These are phyloP conservation scores for Drosophila cardini DNA, from an alignment of 1,140 invertebrate species.

Conservation along the genomic window DNA sequence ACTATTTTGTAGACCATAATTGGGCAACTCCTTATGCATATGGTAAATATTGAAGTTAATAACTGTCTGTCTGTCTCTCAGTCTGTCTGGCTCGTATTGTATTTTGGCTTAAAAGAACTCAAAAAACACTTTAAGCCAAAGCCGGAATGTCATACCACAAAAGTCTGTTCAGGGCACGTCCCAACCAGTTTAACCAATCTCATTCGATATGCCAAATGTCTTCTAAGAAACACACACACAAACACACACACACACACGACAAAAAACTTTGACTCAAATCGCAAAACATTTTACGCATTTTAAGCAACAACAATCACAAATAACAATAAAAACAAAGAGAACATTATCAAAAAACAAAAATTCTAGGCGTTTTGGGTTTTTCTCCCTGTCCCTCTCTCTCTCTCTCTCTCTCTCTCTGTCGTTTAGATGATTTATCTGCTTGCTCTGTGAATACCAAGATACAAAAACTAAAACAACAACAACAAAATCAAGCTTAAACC, in stretches of 20 bases:
- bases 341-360: slow-evolving; percentile 59
- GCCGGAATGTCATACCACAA: slow-evolving; percentile 11
- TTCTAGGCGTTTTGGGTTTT: slow-evolving; percentile 57
- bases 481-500: slow-evolving; percentile 37
- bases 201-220: slow-evolving; percentile 43
- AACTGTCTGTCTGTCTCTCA: slow-evolving; percentile 23
- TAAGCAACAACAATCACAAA: slow-evolving; percentile 24
- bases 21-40: slow-evolving; percentile 49
- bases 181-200: slow-evolving; percentile 39
- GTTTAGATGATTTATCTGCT: slow-evolving; percentile 72
- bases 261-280: slow-evolving; percentile 2
- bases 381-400: too few relatives aligned
- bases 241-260: background rate
- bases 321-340: slow-evolving; percentile 24
- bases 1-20: slow-evolving; percentile 68
- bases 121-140: background rate
- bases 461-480: slow-evolving; percentile 7
- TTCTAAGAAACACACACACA: slow-evolving; percentile 58
- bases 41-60: slow-evolving; percentile 23
- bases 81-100: slow-evolving; percentile 11
- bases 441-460: slow-evolving; percentile 33
- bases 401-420: too few relatives aligned
- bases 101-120: background rate
- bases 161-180: slow-evolving; percentile 28
- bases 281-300: slow-evolving; percentile 60